Evolutionary conservation across 1,140 invertebrate genomes (phyloP).

Genomic region (Caerostris extrusa): DNA sequence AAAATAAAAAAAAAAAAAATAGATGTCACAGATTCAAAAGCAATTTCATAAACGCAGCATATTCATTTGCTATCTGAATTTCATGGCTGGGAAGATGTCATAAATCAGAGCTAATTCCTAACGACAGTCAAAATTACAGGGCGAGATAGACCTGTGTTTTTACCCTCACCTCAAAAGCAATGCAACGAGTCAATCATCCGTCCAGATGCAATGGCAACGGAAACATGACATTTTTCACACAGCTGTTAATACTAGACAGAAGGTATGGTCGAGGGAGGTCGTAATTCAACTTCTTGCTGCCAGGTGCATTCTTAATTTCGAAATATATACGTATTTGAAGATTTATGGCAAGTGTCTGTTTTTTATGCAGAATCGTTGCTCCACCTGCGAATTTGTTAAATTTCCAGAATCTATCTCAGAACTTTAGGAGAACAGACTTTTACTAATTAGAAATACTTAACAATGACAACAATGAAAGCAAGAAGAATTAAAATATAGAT

Average conservation of each 20-base stretch:
- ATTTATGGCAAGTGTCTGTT: too few species aligned
- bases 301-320: not conserved
- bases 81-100: not conserved
- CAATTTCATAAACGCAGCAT: too few species aligned
- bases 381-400: too few species aligned
- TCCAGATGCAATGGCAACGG: not conserved
- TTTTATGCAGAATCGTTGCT: too few species aligned
- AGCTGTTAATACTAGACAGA: not conserved
- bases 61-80: too few species aligned
- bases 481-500: too few species aligned
- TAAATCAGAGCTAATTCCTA: not conserved
- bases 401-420: too few species aligned
- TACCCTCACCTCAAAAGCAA: not conserved
- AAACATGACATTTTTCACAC: not conserved
- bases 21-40: too few species aligned
- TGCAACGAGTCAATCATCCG: not conserved
- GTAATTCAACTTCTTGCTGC: not conserved
- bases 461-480: too few species aligned
- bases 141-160: not conserved
- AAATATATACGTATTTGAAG: not conserved
- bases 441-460: too few species aligned
- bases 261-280: not conserved
- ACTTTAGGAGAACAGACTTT: too few species aligned
- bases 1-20: too few species aligned
- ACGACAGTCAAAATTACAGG: not conserved